phyloP scores from a whole-genome alignment of 64 coral and sea anemone genomes.

The Platygyra sinensis region DNA sequence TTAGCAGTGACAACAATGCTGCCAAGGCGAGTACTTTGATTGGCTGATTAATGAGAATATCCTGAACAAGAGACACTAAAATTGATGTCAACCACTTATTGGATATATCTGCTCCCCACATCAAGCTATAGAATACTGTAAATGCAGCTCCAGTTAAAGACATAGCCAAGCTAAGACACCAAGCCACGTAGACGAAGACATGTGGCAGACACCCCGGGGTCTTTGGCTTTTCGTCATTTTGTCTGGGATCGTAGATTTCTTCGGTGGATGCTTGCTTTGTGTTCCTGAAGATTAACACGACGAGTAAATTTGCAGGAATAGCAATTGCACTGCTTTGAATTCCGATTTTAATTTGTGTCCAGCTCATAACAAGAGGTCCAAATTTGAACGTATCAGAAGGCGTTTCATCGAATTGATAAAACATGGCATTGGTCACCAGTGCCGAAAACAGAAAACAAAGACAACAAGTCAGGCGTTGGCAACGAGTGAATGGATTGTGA shows the following conservation, averaged over 20 bases:
- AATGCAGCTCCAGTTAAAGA: neutral
- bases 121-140: conserved; percentile 37
- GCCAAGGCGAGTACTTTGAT: conserved; percentile 34
- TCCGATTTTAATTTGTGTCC: conserved; percentile 46
- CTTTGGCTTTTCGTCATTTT: neutral
- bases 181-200: conserved; percentile 33
- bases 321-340: conserved; percentile 58
- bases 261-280: neutral
- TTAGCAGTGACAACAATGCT: conserved; percentile 9
- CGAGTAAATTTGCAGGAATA: conserved; percentile 51
- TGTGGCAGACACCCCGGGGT: conserved; percentile 3
- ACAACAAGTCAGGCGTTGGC: conserved; percentile 60
- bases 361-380: conserved; percentile 64
- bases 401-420: conserved; percentile 46
- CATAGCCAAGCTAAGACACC: neutral
- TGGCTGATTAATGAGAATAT: conserved; percentile 26
- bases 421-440: conserved; percentile 68
- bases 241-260: neutral
- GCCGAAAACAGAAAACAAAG: conserved; percentile 39
- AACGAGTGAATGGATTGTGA: conserved; percentile 58
- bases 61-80: conserved; percentile 31
- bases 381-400: conserved; percentile 15
- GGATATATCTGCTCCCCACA: conserved; percentile 32
- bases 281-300: conserved; percentile 52
- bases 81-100: conserved; percentile 48